These are phyloP conservation scores for Cabera pusaria DNA, from an alignment of 2,888 invertebrate species.

Conservation along the genomic window DNA sequence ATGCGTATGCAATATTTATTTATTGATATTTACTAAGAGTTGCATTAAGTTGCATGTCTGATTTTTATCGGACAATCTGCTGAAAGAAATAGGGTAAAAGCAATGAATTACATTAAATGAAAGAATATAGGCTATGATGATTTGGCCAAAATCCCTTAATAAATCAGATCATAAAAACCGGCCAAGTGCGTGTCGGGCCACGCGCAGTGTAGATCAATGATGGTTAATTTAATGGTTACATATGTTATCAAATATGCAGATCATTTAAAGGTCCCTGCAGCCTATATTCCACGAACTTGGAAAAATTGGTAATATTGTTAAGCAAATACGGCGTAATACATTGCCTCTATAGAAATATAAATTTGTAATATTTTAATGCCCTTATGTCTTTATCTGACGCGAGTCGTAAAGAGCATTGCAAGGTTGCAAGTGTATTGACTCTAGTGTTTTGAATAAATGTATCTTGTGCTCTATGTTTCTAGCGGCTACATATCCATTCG, in stretches of 20 bases:
- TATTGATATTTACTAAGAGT: conserved; percentile 4
- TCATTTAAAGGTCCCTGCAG: conserved; percentile 5
- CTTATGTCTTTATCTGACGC: conserved; percentile 78
- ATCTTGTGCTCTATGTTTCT: conserved; percentile 69
- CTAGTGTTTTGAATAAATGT: conserved; percentile 74
- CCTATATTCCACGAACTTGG: background rate
- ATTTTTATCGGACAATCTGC: no score
- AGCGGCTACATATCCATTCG: conserved; percentile 49
- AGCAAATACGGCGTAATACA: conserved; percentile 15
- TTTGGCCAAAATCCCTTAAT: no score
- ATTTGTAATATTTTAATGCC: conserved; percentile 71
- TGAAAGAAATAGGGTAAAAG: no score
- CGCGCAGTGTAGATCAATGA: no score
- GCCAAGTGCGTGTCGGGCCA: no score
- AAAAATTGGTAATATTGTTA: conserved; percentile 1
- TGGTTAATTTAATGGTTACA: no score
- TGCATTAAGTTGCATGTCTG: no score
- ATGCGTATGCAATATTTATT: conserved; percentile 20
- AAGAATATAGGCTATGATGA: no score
- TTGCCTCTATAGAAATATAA: conserved; percentile 35
- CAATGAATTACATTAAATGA: no score
- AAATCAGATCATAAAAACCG: no score
- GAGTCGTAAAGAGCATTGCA: conserved; percentile 77
- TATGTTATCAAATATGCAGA: conserved; percentile 2
- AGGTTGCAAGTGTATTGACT: conserved; percentile 82